Conservation (phyloP, 2,888 invertebrate genomes). For the Himalopsyche anomala region DNA sequence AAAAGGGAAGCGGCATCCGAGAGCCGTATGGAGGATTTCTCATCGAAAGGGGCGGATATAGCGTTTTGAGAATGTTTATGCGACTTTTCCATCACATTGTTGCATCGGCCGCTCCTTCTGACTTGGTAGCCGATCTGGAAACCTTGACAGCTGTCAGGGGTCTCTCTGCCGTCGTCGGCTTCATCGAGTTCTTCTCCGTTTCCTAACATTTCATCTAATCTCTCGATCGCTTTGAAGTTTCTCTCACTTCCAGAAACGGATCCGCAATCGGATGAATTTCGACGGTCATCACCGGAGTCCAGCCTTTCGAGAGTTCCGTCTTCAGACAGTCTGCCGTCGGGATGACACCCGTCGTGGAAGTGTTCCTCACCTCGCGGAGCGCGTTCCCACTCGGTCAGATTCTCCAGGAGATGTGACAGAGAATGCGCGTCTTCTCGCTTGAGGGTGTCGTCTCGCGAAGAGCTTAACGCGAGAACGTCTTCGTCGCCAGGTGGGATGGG, state of each 20-base stretch:
- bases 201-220: background rate
- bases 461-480: constrained; percentile 56
- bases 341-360: constrained; percentile 17
- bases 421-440: constrained; percentile 49
- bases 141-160: constrained; percentile 36
- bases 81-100: constrained; percentile 62
- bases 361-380: background rate
- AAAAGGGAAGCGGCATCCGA: background rate
- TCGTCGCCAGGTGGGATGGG: constrained; percentile 86
- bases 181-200: background rate
- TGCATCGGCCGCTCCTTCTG: constrained; percentile 61
- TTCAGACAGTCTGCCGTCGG: constrained; percentile 25
- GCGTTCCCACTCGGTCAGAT: constrained; percentile 13
- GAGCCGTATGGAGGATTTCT: constrained; percentile 44
- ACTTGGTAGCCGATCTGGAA: constrained; percentile 67
- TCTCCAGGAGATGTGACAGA: constrained; percentile 11
- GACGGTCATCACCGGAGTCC: constrained; percentile 25
- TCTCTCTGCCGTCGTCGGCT: background rate
- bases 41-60: constrained; percentile 41
- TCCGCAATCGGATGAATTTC: background rate
- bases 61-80: constrained; percentile 43
- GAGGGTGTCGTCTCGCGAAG: constrained; percentile 55
- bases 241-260: background rate
- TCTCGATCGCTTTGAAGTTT: background rate
- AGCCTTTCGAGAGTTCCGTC: constrained; percentile 4